These are phyloP conservation scores for Pithys albifrons DNA, from an alignment of 2,113 vertebrate species.

Conservation along the genomic window DNA sequence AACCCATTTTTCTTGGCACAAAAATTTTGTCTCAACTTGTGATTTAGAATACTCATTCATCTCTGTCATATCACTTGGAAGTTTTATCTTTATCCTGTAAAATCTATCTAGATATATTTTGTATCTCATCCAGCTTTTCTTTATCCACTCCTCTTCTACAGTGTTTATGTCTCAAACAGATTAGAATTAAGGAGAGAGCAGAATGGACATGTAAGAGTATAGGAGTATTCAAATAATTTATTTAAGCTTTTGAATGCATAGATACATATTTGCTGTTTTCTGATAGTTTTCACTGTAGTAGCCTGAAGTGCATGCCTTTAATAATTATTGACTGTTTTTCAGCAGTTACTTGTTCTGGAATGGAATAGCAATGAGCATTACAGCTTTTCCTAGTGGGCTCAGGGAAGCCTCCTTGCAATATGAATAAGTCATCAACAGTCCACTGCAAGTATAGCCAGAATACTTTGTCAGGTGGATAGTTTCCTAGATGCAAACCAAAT, in stretches of 20 bases:
- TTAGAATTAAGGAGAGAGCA: background rate
- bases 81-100: background rate
- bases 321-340: background rate
- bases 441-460: constrained; percentile 32
- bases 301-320: background rate
- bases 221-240: background rate
- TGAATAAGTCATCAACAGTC: constrained; percentile 56
- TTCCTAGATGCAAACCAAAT: constrained; percentile 64
- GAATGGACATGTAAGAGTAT: background rate
- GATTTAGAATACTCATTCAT: background rate
- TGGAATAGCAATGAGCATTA: background rate
- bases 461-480: constrained; percentile 62
- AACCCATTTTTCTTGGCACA: background rate
- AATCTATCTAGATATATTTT: background rate
- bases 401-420: background rate
- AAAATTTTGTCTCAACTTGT: background rate
- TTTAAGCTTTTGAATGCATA: background rate
- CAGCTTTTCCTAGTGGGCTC: background rate
- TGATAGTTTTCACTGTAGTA: background rate
- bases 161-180: background rate
- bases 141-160: background rate
- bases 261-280: background rate
- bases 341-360: background rate
- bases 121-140: background rate
- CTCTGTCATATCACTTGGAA: background rate